Evolutionary conservation across 2,888 invertebrate species (phyloP), one percentile per base, ranked within the genome.

Genomic region (Chaitophorus viminalis): DNA sequence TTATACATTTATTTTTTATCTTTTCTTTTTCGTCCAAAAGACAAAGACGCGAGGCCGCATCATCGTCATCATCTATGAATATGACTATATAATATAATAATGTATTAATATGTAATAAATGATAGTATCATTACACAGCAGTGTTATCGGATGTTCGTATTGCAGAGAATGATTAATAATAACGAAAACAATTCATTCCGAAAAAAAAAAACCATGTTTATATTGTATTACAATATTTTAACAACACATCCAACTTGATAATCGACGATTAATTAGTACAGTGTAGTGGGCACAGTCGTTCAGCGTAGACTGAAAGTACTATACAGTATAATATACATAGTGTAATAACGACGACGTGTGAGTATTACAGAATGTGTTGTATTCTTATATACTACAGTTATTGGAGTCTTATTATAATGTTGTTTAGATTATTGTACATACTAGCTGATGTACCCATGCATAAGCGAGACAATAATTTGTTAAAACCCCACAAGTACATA

Each of bases 11-110:
- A n/a, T 52, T 60, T 60, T 25, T 60, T 60, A 1, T 60, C n/a
- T n/a, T n/a, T 31, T 54, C 25, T 31, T n/a, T 52, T 60, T 39
- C 25, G n/a, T 65, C n/a, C 18, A 46, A 87, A 87, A 87, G 87
- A 87, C 79, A 78, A 86, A 79, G 72, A 72, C 36, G 29, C 8
- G 74, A 60, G 82, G 18, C 39, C 31, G 4, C 60, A 14, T 65
- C 36, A 36, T 33, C 33, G 18, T 9, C 3, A 1, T 82, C n/a
- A n/a, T 68, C 60, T n/a, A n/a, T n/a, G n/a, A n/a, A n/a, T n/a
- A n/a, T n/a, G n/a, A n/a, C n/a, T n/a, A n/a, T n/a, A n/a, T n/a
- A n/a, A n/a, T n/a, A n/a, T n/a, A 46, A 46, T 70, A 14, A 70
- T 70, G 9, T 70, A 31, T 17, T 14, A 70, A 29, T 6, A 14